Conservation (phyloP, 2,888 invertebrate genomes). For the Calliopum simillimum region DNA sequence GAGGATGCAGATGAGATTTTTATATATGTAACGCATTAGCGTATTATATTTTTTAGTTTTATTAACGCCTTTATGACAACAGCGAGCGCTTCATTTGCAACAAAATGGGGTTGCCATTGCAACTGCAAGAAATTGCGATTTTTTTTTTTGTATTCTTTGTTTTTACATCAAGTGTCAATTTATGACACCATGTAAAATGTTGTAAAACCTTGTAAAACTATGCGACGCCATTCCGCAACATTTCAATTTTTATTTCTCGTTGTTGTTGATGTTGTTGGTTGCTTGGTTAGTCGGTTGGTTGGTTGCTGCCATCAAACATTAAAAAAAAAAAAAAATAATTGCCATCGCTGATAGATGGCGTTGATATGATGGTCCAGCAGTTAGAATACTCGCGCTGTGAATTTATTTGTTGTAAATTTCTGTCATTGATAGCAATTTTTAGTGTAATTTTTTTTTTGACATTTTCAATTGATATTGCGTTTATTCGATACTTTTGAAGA, state of each 20-base stretch:
- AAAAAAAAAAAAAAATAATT: conserved; percentile 43
- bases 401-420: conserved; percentile 37
- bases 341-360: conserved; percentile 55
- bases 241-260: background rate
- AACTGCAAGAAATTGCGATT: background rate
- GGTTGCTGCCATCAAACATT: conserved; percentile 41
- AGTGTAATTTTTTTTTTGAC: too few species aligned
- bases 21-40: background rate
- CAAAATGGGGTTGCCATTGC: conserved; percentile 11
- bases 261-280: background rate
- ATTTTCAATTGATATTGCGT: too few species aligned
- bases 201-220: background rate
- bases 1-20: background rate
- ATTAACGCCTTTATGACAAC: background rate
- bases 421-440: too few species aligned
- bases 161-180: background rate
- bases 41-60: background rate
- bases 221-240: conserved; percentile 6
- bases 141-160: too few species aligned
- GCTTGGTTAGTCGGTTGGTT: too few species aligned
- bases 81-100: background rate
- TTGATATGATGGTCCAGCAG: conserved; percentile 38
- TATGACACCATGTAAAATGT: background rate
- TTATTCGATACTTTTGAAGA: too few species aligned
- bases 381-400: conserved; percentile 33